These are phyloP conservation scores for Zonitis immaculata DNA, from an alignment of 2,888 invertebrate species.

Conservation along the genomic window DNA sequence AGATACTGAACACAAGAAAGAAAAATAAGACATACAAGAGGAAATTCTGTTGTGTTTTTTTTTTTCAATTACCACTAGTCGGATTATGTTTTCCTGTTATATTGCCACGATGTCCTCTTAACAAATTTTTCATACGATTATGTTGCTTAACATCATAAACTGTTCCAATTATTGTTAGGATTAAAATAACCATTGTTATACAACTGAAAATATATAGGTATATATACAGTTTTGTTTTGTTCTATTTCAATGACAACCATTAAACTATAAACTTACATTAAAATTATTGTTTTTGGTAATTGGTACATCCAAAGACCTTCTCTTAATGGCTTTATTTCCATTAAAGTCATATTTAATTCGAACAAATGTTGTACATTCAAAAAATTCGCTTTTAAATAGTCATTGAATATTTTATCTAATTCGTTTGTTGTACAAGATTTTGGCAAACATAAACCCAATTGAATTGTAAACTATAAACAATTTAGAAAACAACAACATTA, in stretches of 20 bases:
- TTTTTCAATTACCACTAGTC: conserved; percentile 5
- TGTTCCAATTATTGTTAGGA: conserved; percentile 36
- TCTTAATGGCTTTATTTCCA: conserved; percentile 38
- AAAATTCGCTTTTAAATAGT: conserved; percentile 37
- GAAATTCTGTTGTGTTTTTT: no score
- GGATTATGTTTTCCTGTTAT: conserved; percentile 8
- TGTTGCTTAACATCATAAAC: conserved; percentile 22
- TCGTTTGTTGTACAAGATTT: conserved; percentile 42
- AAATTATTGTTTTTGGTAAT: conserved; percentile 38
- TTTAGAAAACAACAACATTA: neutral
- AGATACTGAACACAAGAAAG: conserved; percentile 17
- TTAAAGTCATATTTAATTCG: conserved; percentile 40
- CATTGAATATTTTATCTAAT: conserved; percentile 35
- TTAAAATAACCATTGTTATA: conserved; percentile 19
- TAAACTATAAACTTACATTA: conserved; percentile 41
- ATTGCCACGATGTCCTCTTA: conserved; percentile 14
- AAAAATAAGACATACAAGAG: no score
- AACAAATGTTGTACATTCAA: conserved; percentile 43
- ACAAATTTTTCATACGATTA: conserved; percentile 23
- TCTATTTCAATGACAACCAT: neutral
- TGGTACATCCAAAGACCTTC: conserved; percentile 37
- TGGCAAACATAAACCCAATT: conserved; percentile 49
- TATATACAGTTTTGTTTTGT: neutral
- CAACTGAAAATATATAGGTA: no score
- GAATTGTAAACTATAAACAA: conserved; percentile 43